Evolutionary conservation across 1,140 invertebrate genomes (phyloP).

Genomic region (Lordiphosa mommai): DNA sequence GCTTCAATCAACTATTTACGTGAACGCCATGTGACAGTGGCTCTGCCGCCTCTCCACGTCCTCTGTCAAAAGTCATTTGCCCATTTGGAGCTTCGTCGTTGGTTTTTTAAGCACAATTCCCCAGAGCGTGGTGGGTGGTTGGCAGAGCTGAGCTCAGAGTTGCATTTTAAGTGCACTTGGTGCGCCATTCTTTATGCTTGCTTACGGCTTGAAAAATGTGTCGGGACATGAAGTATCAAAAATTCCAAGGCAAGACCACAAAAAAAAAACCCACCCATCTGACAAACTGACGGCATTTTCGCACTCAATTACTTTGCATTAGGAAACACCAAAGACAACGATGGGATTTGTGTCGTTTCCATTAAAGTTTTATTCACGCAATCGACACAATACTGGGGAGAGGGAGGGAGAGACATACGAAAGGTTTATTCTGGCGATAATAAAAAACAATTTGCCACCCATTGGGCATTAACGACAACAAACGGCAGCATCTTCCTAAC

Average conservation of each 20-base stretch:
- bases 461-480: slow-evolving; percentile 77
- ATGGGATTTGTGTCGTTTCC: slow-evolving; percentile 76
- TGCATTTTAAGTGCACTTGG: slow-evolving; percentile 49
- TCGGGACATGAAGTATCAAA: slow-evolving; percentile 40
- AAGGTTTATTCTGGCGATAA: slow-evolving; percentile 39
- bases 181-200: slow-evolving; percentile 39
- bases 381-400: slow-evolving; percentile 35
- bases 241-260: slow-evolving; percentile 35
- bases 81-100: slow-evolving; percentile 13
- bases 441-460: slow-evolving; percentile 80
- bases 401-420: not conserved
- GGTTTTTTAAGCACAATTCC: not conserved
- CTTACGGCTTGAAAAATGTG: slow-evolving; percentile 35
- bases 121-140: not conserved
- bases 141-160: slow-evolving; percentile 15
- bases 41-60: slow-evolving; percentile 10
- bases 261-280: slow-evolving; percentile 27
- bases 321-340: slow-evolving; percentile 47
- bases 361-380: slow-evolving; percentile 79
- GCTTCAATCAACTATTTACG: slow-evolving; percentile 61
- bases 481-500: slow-evolving; percentile 43
- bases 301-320: slow-evolving; percentile 80
- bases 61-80: slow-evolving; percentile 43
- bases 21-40: slow-evolving; percentile 36
- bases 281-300: slow-evolving; percentile 74